These are phyloP conservation scores for Oncorhynchus masou DNA, from an alignment of 2,113 vertebrate species.

Conservation along the genomic window DNA sequence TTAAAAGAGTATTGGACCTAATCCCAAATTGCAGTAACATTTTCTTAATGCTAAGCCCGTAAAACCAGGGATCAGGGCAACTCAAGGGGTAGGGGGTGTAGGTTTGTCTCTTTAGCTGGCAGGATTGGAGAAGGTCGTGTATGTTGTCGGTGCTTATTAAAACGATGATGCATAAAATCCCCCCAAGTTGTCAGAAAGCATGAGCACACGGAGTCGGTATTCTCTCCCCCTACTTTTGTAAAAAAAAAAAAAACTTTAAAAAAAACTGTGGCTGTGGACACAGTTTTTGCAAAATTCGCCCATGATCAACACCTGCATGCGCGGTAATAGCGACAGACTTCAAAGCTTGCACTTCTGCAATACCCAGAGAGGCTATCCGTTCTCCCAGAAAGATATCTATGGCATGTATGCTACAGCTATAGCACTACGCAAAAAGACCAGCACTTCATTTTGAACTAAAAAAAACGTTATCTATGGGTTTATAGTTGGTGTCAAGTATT, in stretches of 20 bases:
- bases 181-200: conserved; percentile 51
- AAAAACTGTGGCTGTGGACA: conserved; percentile 30
- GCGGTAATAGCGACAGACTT: conserved; percentile 25
- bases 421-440: background rate
- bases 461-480: background rate
- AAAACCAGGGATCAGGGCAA: conserved; percentile 79
- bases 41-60: conserved; percentile 78
- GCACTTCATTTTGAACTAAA: background rate
- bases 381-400: conserved; percentile 4
- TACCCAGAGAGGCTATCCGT: conserved; percentile 8
- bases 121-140: conserved; percentile 53
- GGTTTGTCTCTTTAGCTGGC: conserved; percentile 46
- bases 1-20: conserved; percentile 77
- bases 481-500: background rate
- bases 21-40: conserved; percentile 84
- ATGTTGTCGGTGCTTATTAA: conserved; percentile 67
- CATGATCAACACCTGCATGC: conserved; percentile 20
- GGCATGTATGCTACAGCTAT: background rate
- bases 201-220: conserved; percentile 28
- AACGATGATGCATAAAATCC: conserved; percentile 71
- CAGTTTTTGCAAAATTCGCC: conserved; percentile 25
- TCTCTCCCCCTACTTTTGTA: background rate
- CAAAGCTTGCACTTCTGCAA: conserved; percentile 21
- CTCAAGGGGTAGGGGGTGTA: conserved; percentile 60
- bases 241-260: conserved; percentile 21